phyloP scores from a whole-genome alignment of 2,888 invertebrate species.

The Apamea anceps region DNA sequence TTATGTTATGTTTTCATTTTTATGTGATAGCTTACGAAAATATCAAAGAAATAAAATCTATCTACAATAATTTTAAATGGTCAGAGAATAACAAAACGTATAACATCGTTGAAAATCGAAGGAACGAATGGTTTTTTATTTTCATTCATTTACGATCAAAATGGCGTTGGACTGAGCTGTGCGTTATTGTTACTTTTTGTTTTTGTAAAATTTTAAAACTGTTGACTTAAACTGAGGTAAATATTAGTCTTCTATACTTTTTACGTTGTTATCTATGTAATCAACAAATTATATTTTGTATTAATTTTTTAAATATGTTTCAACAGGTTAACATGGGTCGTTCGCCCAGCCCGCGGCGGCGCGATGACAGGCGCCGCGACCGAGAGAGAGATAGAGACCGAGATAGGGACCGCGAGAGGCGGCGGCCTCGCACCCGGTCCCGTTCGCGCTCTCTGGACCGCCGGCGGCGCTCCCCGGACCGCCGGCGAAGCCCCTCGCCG shows the following conservation, averaged over 20 bases:
- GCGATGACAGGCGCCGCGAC: constrained; percentile 82
- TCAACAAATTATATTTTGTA: background rate
- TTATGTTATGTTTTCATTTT: background rate
- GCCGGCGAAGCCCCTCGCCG: constrained; percentile 75
- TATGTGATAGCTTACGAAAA: background rate
- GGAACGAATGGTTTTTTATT: constrained; percentile 15
- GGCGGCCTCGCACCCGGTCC: constrained; percentile 83
- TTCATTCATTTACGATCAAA: constrained; percentile 74
- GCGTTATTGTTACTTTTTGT: constrained; percentile 81
- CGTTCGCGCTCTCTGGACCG: constrained; percentile 86
- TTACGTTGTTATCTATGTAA: background rate
- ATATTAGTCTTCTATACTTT: constrained; percentile 40
- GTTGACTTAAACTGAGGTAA: constrained; percentile 83
- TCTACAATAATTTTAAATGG: background rate
- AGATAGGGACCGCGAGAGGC: constrained; percentile 84
- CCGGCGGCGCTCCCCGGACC: constrained; percentile 86
- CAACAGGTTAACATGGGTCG: constrained; percentile 84
- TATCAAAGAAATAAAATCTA: background rate
- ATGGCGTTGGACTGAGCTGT: constrained; percentile 86
- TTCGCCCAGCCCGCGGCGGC: constrained; percentile 88
- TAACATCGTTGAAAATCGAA: constrained; percentile 51
- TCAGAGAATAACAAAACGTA: constrained; percentile 67
- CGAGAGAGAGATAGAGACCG: constrained; percentile 75
- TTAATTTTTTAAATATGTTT: constrained; percentile 39
- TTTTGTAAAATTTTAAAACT: constrained; percentile 84